These are phyloP conservation scores for Lytechinus pictus DNA, from an alignment of 35 echinoderm and acorn worm species.

Conservation along the genomic window DNA sequence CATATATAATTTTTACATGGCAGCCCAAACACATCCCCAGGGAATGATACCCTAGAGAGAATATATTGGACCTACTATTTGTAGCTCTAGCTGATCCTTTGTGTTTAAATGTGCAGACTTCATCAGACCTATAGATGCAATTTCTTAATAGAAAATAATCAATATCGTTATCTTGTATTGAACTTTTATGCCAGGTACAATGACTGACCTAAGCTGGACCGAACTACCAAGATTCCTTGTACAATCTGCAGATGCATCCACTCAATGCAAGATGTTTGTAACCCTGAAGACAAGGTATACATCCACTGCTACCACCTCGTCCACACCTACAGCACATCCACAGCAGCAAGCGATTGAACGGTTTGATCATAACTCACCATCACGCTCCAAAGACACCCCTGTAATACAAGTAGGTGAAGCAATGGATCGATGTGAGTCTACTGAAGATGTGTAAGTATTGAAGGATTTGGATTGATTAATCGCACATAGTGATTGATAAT, in stretches of 20 bases:
- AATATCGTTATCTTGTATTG: background rate
- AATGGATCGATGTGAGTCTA: background rate
- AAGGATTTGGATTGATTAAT: background rate
- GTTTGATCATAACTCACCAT: background rate
- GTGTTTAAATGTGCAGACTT: no score
- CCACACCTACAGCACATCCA: background rate
- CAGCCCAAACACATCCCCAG: no score
- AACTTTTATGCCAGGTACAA: background rate
- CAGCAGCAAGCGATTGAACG: background rate
- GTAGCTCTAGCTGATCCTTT: no score
- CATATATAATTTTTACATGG: no score
- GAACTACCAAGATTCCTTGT: background rate
- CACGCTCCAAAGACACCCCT: background rate
- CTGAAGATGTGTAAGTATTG: background rate
- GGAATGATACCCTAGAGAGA: no score
- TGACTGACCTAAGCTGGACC: background rate
- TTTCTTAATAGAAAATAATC: background rate
- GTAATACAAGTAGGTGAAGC: background rate
- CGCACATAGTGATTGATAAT: no score
- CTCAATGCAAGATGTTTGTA: background rate
- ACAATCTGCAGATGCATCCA: background rate
- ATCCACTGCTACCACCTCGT: background rate
- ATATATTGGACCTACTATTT: no score
- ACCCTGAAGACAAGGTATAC: background rate
- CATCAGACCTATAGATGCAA: no score